A percentile compares a stretch with the other conserved stretches of the same genome.
These are phyloP conservation scores for Halocynthia aurantium DNA, from an alignment of 23 tunicate species.

Conservation along the genomic window DNA sequence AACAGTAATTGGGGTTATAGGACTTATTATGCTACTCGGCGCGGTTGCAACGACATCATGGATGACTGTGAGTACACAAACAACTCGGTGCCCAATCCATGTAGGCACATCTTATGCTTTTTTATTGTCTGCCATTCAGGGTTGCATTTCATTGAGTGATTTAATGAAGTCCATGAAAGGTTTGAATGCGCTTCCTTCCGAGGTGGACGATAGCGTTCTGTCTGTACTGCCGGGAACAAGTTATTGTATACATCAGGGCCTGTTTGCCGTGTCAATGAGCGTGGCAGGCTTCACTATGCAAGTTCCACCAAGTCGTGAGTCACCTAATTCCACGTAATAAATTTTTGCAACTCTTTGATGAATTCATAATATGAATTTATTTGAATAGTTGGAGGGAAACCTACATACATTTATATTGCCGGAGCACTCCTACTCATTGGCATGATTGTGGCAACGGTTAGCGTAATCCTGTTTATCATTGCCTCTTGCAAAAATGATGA, in stretches of 20 bases:
- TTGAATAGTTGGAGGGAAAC: not conserved
- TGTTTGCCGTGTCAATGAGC: not conserved
- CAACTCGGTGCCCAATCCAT: not conserved
- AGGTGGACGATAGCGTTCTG: not conserved
- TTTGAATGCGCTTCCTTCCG: not conserved
- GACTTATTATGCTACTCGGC: not conserved
- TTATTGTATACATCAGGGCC: conserved; percentile 2
- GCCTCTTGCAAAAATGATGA: too few relatives aligned
- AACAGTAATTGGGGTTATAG: not conserved
- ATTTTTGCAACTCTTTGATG: not conserved
- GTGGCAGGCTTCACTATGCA: not conserved
- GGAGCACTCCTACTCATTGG: too few relatives aligned
- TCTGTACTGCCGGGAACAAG: not conserved
- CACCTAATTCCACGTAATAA: not conserved
- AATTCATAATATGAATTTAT: not conserved
- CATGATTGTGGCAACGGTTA: too few relatives aligned
- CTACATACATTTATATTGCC: too few relatives aligned
- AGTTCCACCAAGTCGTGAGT: not conserved
- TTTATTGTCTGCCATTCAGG: not conserved
- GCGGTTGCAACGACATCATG: conserved; percentile 2
- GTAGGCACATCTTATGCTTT: not conserved
- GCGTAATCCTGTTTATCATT: too few relatives aligned
- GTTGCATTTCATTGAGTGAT: not conserved
- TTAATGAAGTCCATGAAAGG: not conserved
- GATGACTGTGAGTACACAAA: conserved; percentile 4